Evolutionary conservation across 2,888 invertebrate genomes (phyloP).

Genomic region (Sceliomorpha sp.): DNA sequence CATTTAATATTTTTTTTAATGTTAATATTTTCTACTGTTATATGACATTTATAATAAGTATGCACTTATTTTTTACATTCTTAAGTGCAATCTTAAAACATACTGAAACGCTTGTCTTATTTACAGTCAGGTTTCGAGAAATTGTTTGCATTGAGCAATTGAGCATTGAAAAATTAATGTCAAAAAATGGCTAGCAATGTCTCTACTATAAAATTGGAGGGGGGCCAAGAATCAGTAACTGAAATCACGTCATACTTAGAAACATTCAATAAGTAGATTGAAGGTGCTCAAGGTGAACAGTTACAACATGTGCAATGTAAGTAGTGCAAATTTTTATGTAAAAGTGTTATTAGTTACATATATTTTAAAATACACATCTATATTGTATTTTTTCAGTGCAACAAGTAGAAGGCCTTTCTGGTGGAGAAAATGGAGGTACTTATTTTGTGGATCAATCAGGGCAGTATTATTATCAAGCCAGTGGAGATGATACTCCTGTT

Average conservation of each 20-base stretch:
- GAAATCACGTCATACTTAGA: conserved; percentile 91
- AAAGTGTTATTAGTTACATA: conserved; percentile 1
- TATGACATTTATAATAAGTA: too few species aligned
- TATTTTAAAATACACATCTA: conserved; percentile 6
- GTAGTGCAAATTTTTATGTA: conserved; percentile 48
- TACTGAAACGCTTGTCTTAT: too few species aligned
- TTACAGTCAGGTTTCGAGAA: too few species aligned
- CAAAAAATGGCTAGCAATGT: conserved; percentile 73
- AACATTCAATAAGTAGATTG: conserved; percentile 91
- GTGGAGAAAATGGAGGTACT: conserved; percentile 84
- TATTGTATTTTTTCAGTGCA: conserved; percentile 65
- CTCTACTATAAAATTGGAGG: conserved; percentile 76
- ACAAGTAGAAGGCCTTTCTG: conserved; percentile 79
- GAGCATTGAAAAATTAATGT: conserved; percentile 49
- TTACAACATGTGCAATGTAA: conserved; percentile 77
- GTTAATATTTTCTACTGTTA: too few species aligned
- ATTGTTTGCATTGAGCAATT: too few species aligned
- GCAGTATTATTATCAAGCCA: conserved; percentile 90
- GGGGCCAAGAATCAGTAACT: conserved; percentile 82
- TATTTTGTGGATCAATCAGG: conserved; percentile 92
- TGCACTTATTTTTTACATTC: too few species aligned
- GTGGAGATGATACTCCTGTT: conserved; percentile 84
- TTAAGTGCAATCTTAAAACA: too few species aligned
- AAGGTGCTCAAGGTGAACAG: conserved; percentile 81
- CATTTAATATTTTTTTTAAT: too few species aligned